A percentile compares a stretch with the other conserved stretches of the same genome.
These are phyloP conservation scores for Agriopis aurantiaria DNA, from an alignment of 2,888 invertebrate genomes.

Conservation along the genomic window DNA sequence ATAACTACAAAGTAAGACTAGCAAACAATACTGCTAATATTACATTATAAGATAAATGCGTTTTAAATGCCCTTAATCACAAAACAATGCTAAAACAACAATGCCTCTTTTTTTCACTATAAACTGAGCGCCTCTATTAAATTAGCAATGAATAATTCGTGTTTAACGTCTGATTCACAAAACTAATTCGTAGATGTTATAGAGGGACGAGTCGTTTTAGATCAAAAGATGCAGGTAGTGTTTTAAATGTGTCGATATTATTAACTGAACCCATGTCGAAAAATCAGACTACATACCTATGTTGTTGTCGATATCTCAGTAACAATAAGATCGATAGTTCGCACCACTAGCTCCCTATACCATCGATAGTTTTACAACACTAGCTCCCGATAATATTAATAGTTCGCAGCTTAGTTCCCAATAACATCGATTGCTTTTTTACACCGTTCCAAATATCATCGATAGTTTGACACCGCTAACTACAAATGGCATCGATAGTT, in stretches of 20 bases:
- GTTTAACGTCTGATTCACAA: too few relatives aligned
- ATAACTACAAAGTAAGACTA: constrained; percentile 59
- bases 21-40: constrained; percentile 60
- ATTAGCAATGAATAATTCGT: too few relatives aligned
- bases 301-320: neutral
- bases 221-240: too few relatives aligned
- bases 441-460: neutral
- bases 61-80: constrained; percentile 48
- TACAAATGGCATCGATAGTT: neutral
- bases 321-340: constrained; percentile 1
- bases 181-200: too few relatives aligned
- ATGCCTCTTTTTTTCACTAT: neutral
- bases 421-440: neutral
- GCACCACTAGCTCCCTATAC: neutral
- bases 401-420: neutral
- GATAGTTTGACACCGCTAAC: neutral
- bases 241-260: too few relatives aligned
- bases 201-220: too few relatives aligned
- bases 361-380: constrained; percentile 5
- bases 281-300: too few relatives aligned
- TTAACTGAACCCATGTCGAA: too few relatives aligned
- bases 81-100: constrained; percentile 6
- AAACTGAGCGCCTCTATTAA: too few relatives aligned
- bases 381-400: neutral
- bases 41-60: constrained; percentile 52